phyloP scores from a whole-genome alignment of 1,140 invertebrate species.

The Thaumetopoea pityocampa region DNA sequence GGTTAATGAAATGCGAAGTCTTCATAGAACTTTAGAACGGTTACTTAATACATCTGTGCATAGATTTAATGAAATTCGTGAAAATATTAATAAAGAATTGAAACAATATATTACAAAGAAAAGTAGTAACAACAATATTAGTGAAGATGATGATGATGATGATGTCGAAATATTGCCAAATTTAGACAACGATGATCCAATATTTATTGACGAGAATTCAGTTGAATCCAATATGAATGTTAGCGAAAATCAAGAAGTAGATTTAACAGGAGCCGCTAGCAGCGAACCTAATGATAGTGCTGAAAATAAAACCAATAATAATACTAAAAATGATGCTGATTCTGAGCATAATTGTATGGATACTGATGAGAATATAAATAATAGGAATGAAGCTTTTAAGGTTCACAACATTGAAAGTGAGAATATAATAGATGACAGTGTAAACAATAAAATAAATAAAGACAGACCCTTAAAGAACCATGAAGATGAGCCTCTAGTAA shows the following conservation, averaged over 20 bases:
- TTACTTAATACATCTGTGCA: slow-evolving; percentile 50
- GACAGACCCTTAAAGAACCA: no score
- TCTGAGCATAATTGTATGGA: slow-evolving; percentile 5
- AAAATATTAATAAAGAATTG: slow-evolving; percentile 64
- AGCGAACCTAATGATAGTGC: slow-evolving; percentile 58
- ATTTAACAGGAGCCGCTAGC: slow-evolving; percentile 45
- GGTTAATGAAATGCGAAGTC: slow-evolving; percentile 53
- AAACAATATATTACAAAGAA: slow-evolving; percentile 63
- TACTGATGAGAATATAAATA: not conserved
- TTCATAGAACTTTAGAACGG: slow-evolving; percentile 58
- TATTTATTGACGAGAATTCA: slow-evolving; percentile 74
- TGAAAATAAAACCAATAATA: slow-evolving; percentile 36
- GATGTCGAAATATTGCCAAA: slow-evolving; percentile 69
- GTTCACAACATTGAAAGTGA: no score
- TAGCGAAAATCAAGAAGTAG: slow-evolving; percentile 50
- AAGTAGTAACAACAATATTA: slow-evolving; percentile 18
- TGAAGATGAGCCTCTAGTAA: no score
- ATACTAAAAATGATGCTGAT: slow-evolving; percentile 9
- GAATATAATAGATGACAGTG: no score
- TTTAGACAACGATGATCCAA: slow-evolving; percentile 60
- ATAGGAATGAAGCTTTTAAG: no score
- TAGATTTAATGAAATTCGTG: slow-evolving; percentile 59
- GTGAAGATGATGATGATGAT: slow-evolving; percentile 46
- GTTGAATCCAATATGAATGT: slow-evolving; percentile 47
- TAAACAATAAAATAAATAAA: no score